Evolutionary conservation across 2,113 vertebrate species (phyloP), one percentile per base, ranked within the genome.

Genomic region (Nasalis larvatus): DNA sequence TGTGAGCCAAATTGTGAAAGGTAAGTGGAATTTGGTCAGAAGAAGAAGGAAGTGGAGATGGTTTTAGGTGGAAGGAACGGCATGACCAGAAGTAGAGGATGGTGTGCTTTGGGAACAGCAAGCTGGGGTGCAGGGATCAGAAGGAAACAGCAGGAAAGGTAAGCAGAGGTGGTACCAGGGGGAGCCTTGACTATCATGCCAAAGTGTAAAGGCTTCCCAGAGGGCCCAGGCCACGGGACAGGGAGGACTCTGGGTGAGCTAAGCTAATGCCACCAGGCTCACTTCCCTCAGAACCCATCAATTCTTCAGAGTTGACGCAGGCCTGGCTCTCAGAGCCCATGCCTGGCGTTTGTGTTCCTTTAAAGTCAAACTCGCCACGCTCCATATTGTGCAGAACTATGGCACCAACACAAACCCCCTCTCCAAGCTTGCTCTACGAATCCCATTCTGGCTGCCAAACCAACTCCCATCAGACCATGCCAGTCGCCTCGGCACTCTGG

Each of bases 281-380:
- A 1, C 45, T 21, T 81, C 60, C 27, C 58, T 71, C 23, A 37
- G 73, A 47, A 35, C n/a, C 35, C 63, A 82, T 56, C 86, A 0
- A 1, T 73, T 71, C 82, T 32, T 68, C 27, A 78, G 47, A 23
- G 54, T 21, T 32, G 60, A 87, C 35, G 12, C 45, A 8, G 54
- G 83, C 87, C 97, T 97, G 77, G 69, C 95, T 85, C 95, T 32
- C 68, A 20, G 60, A 77, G 21, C 89, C 73, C 92, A 81, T 0
- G 60, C 42, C 84, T 73, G 92, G 74, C 60, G 83, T n/a, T 84
- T 95, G 69, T 96, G 86, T 92, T 96, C 68, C 76, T 82, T 40
- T 10, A 98, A 82, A 97, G 97, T 93, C 97, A 98, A 97, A 94
- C 13, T 84, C 0, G 16, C 92, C 92, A 71, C 58, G 45, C 56